phyloP scores from a whole-genome alignment of 2,113 vertebrate genomes.

The Oreotragus oreotragus region DNA sequence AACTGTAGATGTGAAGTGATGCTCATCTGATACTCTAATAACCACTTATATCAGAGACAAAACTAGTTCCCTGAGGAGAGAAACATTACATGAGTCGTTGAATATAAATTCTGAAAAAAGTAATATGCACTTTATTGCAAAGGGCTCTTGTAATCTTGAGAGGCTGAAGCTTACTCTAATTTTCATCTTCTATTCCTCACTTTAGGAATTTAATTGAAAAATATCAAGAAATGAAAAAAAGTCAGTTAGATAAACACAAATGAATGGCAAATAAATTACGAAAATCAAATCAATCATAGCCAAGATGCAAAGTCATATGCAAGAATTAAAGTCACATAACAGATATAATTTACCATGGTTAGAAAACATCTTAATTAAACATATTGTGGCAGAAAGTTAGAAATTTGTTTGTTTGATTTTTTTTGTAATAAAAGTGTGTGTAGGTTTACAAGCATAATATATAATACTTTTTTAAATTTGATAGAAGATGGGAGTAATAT shows the following conservation, averaged over 20 bases:
- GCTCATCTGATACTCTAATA: not conserved
- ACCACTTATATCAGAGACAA: not conserved
- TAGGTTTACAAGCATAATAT: not conserved
- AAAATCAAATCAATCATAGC: not conserved
- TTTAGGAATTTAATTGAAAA: conserved; percentile 31
- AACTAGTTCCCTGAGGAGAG: not conserved
- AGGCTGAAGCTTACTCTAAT: not conserved
- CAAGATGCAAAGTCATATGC: not conserved
- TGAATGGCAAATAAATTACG: not conserved
- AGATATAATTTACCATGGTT: not conserved
- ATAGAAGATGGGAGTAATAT: not conserved
- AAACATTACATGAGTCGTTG: not conserved
- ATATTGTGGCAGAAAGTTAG: not conserved
- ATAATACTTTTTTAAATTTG: not conserved
- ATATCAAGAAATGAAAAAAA: not conserved
- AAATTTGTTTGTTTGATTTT: not conserved
- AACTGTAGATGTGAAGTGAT: not conserved
- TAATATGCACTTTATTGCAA: not conserved
- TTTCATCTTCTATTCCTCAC: not conserved
- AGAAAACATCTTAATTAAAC: not conserved
- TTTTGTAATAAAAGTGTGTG: not conserved
- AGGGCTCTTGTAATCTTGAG: not conserved
- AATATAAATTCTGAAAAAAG: not conserved
- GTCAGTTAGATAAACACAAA: not conserved
- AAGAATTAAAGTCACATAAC: not conserved